Conservation (phyloP, 2,113 vertebrate genomes). For the Euleptes europaea region DNA sequence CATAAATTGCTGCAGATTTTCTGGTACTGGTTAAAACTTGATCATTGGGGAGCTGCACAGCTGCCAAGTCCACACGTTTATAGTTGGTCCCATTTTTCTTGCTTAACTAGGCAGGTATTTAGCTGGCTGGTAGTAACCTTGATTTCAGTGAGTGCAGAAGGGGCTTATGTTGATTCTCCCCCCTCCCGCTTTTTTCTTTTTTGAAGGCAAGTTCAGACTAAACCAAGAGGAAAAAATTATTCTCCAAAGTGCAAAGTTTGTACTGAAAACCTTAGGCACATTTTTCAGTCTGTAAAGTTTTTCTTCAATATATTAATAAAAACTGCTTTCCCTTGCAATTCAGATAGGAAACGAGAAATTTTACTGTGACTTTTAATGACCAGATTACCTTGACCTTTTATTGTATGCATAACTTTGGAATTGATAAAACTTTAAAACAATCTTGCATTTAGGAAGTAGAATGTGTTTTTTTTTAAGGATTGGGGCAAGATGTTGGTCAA, state of each 20-base stretch:
- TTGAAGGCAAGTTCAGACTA: not conserved
- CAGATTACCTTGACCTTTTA: not conserved
- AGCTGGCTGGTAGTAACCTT: not conserved
- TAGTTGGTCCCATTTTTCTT: not conserved
- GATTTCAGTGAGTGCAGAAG: not conserved
- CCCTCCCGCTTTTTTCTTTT: not conserved
- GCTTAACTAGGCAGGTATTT: not conserved
- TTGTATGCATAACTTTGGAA: not conserved
- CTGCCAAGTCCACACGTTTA: not conserved
- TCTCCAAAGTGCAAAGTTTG: not conserved
- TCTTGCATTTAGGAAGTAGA: not conserved
- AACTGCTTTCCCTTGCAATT: constrained; percentile 23
- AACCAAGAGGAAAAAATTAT: not conserved
- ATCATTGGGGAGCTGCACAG: not conserved
- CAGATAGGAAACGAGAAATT: not conserved
- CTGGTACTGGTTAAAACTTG: not conserved
- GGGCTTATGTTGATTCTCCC: not conserved
- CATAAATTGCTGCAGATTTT: not conserved
- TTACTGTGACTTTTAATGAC: not conserved
- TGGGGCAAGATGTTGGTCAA: not conserved
- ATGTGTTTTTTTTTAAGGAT: not conserved
- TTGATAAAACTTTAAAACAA: not conserved
- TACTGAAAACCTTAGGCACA: not conserved
- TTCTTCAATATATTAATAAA: not conserved
- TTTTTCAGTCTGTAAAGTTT: not conserved